Percentiles rank a stretch among this genome's conserved stretches.
Conservation (phyloP, 2,797 vertebrate species). For the Esox lucius region DNA sequence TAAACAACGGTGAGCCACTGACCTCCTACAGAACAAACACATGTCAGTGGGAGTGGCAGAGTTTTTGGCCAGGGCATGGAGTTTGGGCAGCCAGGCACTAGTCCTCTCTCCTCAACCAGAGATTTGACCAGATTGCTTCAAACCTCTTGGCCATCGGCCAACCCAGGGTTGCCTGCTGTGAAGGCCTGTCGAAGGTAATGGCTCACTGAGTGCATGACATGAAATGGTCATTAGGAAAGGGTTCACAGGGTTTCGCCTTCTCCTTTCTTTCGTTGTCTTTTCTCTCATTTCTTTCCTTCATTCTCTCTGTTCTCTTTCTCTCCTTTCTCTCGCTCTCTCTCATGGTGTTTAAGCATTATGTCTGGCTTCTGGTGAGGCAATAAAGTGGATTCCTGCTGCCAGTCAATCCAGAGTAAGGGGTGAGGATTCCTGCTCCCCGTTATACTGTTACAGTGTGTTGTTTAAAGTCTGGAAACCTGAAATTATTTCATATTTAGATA, state of each 20-base stretch:
- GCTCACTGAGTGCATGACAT: constrained; percentile 22
- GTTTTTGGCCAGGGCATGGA: too few species aligned
- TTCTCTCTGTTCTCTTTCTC: constrained; percentile 7
- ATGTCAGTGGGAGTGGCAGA: too few species aligned
- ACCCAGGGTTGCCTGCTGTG: not conserved
- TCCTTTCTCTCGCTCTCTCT: not conserved
- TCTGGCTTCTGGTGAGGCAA: not conserved
- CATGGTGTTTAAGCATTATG: constrained; percentile 4
- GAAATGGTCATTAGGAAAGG: constrained; percentile 20
- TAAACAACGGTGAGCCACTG: too few species aligned
- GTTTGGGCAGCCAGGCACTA: too few species aligned
- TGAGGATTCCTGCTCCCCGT: not conserved
- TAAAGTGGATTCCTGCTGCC: constrained; percentile 31
- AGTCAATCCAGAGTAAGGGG: not conserved
- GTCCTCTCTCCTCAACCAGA: not conserved
- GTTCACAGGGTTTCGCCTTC: not conserved
- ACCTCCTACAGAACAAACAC: too few species aligned
- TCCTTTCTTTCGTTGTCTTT: not conserved
- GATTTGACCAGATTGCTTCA: not conserved
- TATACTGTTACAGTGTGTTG: not conserved
- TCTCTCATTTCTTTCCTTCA: not conserved
- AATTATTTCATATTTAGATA: too few species aligned
- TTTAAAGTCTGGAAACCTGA: not conserved
- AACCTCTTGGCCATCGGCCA: not conserved
- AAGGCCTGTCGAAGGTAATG: not conserved